These are phyloP conservation scores for Tylochromis polylepis DNA, from an alignment of 2,113 vertebrate genomes.

Conservation along the genomic window DNA sequence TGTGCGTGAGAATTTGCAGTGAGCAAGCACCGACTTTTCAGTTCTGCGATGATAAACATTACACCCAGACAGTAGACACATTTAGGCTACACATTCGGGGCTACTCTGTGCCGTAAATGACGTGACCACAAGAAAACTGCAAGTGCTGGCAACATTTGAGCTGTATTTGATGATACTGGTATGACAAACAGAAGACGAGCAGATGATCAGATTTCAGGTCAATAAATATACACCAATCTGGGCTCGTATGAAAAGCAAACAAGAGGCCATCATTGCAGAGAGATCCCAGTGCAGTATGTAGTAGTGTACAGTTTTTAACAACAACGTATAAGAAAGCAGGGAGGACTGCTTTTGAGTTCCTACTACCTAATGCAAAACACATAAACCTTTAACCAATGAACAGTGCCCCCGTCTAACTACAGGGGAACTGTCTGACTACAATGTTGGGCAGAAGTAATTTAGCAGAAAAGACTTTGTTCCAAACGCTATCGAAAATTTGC, in stretches of 20 bases:
- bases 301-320: background rate
- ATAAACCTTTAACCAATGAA: no score
- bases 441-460: background rate
- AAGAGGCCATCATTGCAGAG: background rate
- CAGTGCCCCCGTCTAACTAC: background rate
- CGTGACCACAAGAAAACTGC: background rate
- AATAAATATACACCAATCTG: background rate
- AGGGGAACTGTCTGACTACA: accelerated
- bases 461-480: background rate
- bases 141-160: background rate
- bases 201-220: background rate
- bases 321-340: background rate
- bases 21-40: background rate
- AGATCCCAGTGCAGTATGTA: background rate
- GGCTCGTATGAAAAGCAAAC: background rate
- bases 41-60: no score
- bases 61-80: background rate
- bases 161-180: background rate
- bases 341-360: accelerated
- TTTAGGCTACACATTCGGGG: accelerated
- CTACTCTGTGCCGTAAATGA: background rate
- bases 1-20: background rate
- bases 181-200: background rate
- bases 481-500: accelerated
- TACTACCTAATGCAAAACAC: no score